phyloP scores from a whole-genome alignment of 2,113 vertebrate species.

The Petroica traversi region DNA sequence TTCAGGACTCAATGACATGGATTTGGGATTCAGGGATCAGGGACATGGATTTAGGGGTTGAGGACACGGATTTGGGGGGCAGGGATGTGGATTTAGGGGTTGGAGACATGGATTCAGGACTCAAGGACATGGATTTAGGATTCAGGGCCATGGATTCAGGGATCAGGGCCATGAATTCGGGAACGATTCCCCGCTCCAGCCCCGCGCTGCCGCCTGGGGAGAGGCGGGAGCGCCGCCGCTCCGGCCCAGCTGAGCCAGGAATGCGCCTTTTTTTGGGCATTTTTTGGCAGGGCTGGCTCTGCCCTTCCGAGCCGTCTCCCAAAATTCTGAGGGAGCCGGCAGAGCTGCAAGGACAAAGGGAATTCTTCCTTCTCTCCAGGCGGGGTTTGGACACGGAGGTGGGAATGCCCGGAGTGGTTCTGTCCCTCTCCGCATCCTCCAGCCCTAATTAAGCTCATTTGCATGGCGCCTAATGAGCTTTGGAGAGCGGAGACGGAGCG shows the following conservation, averaged over 20 bases:
- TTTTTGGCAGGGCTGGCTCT: neutral
- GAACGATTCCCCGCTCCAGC: neutral
- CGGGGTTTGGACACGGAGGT: neutral
- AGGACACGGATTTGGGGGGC: neutral
- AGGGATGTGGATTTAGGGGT: neutral
- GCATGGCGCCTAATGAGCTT: neutral
- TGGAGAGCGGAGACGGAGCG: neutral
- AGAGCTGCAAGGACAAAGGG: neutral
- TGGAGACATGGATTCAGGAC: accelerated
- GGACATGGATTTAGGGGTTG: neutral
- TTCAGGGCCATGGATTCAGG: accelerated
- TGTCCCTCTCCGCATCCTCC: neutral
- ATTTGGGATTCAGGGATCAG: neutral
- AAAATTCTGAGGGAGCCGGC: neutral
- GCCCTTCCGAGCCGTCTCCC: neutral
- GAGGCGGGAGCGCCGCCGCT: accelerated
- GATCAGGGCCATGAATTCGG: accelerated
- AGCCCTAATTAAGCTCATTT: slow-evolving; percentile 3
- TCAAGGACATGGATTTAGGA: accelerated
- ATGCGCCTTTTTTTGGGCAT: accelerated
- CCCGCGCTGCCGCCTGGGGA: accelerated
- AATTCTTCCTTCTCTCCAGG: neutral
- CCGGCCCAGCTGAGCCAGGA: neutral
- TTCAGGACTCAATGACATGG: neutral
- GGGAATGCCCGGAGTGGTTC: neutral